These are phyloP conservation scores for Cyclophora punctaria DNA, from an alignment of 2,888 invertebrate genomes.

Conservation along the genomic window DNA sequence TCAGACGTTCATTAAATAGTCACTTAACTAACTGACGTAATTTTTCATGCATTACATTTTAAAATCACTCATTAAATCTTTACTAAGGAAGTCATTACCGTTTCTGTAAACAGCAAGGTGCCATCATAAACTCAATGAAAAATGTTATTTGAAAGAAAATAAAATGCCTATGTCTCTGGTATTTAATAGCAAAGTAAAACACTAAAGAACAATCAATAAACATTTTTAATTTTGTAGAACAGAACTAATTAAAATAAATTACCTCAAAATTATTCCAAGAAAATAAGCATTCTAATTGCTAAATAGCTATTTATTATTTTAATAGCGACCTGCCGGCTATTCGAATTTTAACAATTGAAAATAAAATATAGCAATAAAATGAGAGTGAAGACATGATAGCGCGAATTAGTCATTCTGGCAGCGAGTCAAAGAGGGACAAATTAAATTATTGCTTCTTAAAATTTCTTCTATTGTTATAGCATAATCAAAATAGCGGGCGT, in stretches of 20 bases:
- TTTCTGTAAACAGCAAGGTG: no score
- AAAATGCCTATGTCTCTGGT: no score
- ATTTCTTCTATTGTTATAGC: conserved; percentile 57
- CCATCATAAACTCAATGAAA: no score
- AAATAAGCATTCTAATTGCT: conserved; percentile 11
- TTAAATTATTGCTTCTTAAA: conserved; percentile 53
- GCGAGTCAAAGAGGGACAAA: conserved; percentile 54
- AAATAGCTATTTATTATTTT: conserved; percentile 29
- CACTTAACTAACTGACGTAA: no score
- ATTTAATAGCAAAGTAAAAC: no score
- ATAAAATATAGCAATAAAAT: conserved; percentile 51
- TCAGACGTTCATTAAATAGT: no score
- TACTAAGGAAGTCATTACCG: no score
- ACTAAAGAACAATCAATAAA: no score
- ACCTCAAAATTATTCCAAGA: conserved; percentile 9
- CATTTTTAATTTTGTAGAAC: not conserved
- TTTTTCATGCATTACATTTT: no score
- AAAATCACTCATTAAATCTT: no score
- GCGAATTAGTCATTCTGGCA: conserved; percentile 69
- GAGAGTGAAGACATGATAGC: conserved; percentile 47
- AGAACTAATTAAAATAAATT: conserved; percentile 13
- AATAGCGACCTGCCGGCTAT: conserved; percentile 31
- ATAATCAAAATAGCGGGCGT: conserved; percentile 47
- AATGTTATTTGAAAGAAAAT: no score
- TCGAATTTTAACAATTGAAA: conserved; percentile 41